Evolutionary conservation across 35 echinoderm and acorn worm species (phyloP).

Genomic region (Acanthaster planci): DNA sequence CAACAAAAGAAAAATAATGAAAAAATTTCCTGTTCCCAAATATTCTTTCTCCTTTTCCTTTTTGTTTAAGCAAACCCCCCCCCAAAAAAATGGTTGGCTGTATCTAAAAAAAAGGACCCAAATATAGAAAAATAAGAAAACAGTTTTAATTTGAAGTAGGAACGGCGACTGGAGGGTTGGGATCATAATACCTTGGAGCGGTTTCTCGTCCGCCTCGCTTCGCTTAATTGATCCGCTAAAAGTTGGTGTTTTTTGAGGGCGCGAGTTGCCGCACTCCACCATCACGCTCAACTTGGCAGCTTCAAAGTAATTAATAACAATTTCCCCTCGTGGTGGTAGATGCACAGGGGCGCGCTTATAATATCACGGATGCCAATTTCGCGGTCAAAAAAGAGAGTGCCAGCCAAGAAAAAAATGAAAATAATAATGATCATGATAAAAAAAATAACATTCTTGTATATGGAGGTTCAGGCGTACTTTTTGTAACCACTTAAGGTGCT

Average conservation of each 20-base stretch:
- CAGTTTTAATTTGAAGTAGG: constrained; percentile 29
- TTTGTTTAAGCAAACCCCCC: neutral
- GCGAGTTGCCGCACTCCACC: neutral
- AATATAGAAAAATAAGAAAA: neutral
- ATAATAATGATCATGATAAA: constrained; percentile 10
- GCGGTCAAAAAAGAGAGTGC: constrained; percentile 5
- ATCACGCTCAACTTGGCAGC: constrained; percentile 12
- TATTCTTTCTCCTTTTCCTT: neutral
- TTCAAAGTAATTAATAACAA: constrained; percentile 28
- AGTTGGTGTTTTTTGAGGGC: constrained; percentile 24
- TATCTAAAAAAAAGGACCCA: too few relatives aligned
- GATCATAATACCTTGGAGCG: constrained; percentile 29
- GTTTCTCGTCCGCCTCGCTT: neutral
- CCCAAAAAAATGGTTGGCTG: too few relatives aligned
- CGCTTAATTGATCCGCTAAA: constrained; percentile 29
- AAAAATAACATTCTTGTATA: constrained; percentile 27
- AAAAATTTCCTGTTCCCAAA: too few relatives aligned
- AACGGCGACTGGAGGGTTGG: neutral
- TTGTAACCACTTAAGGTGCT: constrained; percentile 14
- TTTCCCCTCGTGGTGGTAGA: constrained; percentile 5
- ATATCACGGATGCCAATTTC: constrained; percentile 6
- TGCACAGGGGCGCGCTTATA: neutral
- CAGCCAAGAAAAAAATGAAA: neutral
- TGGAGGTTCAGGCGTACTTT: constrained; percentile 27
- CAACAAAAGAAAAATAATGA: neutral